Percentiles rank a stretch among this genome's conserved stretches.
Evolutionary conservation across 2,113 vertebrate genomes (phyloP).

Genomic region (Prunella fulvescens): DNA sequence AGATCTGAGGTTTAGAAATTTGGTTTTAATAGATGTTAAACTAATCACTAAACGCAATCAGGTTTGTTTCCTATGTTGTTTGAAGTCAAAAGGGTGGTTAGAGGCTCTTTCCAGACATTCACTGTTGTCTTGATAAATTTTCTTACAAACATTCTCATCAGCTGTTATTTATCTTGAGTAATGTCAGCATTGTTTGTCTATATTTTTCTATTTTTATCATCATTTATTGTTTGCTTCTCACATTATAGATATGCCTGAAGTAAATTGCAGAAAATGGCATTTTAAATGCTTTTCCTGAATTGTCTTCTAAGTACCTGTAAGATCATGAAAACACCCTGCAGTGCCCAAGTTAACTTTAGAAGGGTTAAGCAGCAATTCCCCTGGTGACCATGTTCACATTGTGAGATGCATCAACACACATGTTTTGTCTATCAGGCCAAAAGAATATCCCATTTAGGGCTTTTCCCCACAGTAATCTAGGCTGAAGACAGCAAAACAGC

Average conservation of each 20-base stretch:
- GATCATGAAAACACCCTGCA: background rate
- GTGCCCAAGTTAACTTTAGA: background rate
- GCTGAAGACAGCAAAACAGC: background rate
- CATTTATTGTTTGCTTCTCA: background rate
- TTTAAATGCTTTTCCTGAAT: conserved; percentile 13
- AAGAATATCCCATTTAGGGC: conserved; percentile 7
- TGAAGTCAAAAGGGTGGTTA: background rate
- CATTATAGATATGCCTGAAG: background rate
- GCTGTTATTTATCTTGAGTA: no score
- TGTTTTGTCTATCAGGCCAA: conserved; percentile 42
- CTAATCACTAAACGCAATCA: conserved; percentile 5
- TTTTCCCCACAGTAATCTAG: conserved; percentile 57
- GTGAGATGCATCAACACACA: conserved; percentile 11
- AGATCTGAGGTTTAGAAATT: conserved; percentile 1
- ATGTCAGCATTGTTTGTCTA: background rate
- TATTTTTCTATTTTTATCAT: background rate
- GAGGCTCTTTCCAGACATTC: background rate
- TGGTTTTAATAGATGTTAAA: conserved; percentile 28
- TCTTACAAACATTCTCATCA: no score
- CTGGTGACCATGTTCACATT: background rate
- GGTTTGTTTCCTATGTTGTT: background rate
- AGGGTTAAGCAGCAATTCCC: conserved; percentile 22
- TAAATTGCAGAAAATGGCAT: background rate
- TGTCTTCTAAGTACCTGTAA: conserved; percentile 10
- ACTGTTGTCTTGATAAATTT: background rate